Base-by-base conservation (phyloP, 2,797 vertebrate genomes). In the Gorsachius magnificus region DNA sequence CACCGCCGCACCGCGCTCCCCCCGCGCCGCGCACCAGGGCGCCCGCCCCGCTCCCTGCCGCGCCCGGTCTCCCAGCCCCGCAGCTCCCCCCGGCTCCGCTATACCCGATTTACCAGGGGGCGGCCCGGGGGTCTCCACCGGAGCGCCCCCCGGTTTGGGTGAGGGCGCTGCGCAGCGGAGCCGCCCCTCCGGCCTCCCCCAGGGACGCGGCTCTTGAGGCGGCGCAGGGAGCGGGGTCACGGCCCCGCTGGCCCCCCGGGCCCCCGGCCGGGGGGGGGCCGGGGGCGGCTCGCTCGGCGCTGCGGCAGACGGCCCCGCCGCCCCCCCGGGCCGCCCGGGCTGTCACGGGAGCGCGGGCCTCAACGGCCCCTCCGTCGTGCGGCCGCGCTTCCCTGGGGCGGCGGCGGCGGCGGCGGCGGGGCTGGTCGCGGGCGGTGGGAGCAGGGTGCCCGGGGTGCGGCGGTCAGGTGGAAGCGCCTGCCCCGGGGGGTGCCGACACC, bases 361-460 rank as follows among this genome's bases (percentile, higher is more conserved):
- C 46, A 4, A 1, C 29, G 21, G 2, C 36, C 58, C 16, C 21
- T 25, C 35, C 16, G 13, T 5, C 17, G 10, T 43, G 64, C 14
- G 45, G 19, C 41, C 70, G 11, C 3, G 56, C 43, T 48, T 28
- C 81, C 28, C 17, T 0, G 13, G 13, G 36, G 36, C 36, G 36
- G 36, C 1, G 29, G 18, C 10, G 15, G 13, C 10, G 36, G 36
- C 36, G 36, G 36, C 1, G 29, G 18, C 10, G 15, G 54, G 19
- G 19, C 3, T 6, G 16, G 11, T 10, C 63, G 0, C 0, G 3
- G 17, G 33, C 6, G n/a, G 6, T 1, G 65, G 64, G 24, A 35
- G 51, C 36, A 1, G 51, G 25, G 35, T 9, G 46, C 38, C 8
- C 12, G 21, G 9, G 15, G 61, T 31, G 1, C 7, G 31, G 41